phyloP scores from a whole-genome alignment of 2,113 vertebrate species.

The Stictonetta naevosa region DNA sequence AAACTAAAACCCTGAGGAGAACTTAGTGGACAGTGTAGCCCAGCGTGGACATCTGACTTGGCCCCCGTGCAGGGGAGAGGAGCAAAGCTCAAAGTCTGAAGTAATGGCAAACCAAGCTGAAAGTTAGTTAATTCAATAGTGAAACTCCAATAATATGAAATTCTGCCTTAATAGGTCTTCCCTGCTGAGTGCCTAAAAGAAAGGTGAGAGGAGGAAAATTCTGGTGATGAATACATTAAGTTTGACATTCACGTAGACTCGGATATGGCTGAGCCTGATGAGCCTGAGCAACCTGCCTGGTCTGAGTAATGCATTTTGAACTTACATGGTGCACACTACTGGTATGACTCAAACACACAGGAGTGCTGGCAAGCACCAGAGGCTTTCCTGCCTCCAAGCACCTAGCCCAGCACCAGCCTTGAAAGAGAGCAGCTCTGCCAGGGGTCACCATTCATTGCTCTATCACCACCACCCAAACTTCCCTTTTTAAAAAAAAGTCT shows the following conservation, averaged over 20 bases:
- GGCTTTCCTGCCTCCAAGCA: slow-evolving; percentile 18
- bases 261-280: neutral
- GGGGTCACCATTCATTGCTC: neutral
- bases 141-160: neutral
- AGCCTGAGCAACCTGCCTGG: neutral
- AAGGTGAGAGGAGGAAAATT: neutral
- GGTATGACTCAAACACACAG: slow-evolving; percentile 52
- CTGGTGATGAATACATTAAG: slow-evolving; percentile 7
- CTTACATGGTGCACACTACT: slow-evolving; percentile 16
- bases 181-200: neutral
- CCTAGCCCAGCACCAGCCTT: neutral
- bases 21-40: fast-evolving
- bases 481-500: neutral
- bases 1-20: neutral
- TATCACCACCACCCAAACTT: neutral
- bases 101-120: neutral
- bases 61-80: neutral
- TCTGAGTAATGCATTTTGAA: slow-evolving; percentile 59
- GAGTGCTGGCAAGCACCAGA: neutral
- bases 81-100: neutral
- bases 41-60: neutral
- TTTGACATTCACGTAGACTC: slow-evolving; percentile 4
- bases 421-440: neutral
- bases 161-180: neutral
- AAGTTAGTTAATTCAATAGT: neutral